Evolutionary conservation across 2,888 invertebrate species (phyloP), one percentile per base, ranked within the genome.

Genomic region (Coremacera marginata): DNA sequence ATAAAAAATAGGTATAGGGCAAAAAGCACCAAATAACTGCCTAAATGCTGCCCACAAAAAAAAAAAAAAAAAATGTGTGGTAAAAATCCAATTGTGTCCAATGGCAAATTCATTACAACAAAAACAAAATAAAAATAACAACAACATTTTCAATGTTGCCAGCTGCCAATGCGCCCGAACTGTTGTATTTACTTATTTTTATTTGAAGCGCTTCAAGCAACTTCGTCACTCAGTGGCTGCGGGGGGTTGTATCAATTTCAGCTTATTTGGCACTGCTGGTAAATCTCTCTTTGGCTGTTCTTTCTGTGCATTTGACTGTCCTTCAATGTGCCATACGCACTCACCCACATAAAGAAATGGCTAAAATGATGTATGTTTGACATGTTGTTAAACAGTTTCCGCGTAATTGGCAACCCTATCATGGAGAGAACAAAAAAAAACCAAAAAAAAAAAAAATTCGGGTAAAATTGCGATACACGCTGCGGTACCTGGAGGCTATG

Each of bases 81-180:
- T 62, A 62, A 37, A 67, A 52, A 68, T 73, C 62, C 78, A 80
- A 82, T 80, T 80, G 75, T 16, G 55, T 71, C 67, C 76, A 75
- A 76, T 80, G 51, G 44, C 55, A 31, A 22, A 44, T 37, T 37
- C 19, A 67, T 44, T 67, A 37, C 67, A 67, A 37, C 44, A 67
- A 37, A 44, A 37, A 19, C 19, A 31, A 31, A 31, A 65, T 37
- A 65, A n/a, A 5, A 65, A 65, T 37, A 37, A 19, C 11, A 67
- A 34, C 19, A 60, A 67, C 44, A 14, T 37, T 37, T 2, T 5
- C 67, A 67, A 67, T 37, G 37, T 34, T 19, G 22, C 37, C n/a
- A 37, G 37, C 63, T 31, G 16, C 27, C 34, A 34, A 14, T 16
- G 31, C 44, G 22, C 44, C 8, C 31, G 37, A 7, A 63, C 37